Evolutionary conservation across 2,113 vertebrate species (phyloP).

Genomic region (Argyrosomus japonicus): DNA sequence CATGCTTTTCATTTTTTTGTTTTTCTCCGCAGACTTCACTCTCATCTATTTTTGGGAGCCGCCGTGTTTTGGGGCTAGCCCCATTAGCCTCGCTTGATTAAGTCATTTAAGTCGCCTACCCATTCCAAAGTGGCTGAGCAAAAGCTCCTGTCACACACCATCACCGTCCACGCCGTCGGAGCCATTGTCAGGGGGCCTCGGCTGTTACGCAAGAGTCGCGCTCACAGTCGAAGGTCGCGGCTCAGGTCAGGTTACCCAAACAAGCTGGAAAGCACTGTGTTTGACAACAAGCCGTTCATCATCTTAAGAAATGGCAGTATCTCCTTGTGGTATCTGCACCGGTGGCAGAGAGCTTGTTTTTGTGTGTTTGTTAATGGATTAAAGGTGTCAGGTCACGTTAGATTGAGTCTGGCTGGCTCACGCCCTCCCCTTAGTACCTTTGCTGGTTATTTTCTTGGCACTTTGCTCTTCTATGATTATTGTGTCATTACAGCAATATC

Average conservation of each 20-base stretch:
- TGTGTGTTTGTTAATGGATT: background rate
- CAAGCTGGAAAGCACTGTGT: constrained; percentile 18
- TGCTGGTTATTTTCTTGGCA: constrained; percentile 14
- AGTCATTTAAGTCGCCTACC: constrained; percentile 65
- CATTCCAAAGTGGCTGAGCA: constrained; percentile 65
- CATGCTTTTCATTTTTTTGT: constrained; percentile 39
- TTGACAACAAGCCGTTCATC: constrained; percentile 1
- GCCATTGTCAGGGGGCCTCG: constrained; percentile 53
- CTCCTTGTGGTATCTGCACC: background rate
- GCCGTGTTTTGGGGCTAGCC: constrained; percentile 56
- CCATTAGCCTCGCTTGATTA: constrained; percentile 64
- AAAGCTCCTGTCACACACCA: constrained; percentile 65
- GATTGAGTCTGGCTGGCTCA: constrained; percentile 13
- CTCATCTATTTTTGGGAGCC: constrained; percentile 63
- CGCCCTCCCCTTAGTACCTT: background rate
- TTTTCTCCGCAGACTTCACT: background rate
- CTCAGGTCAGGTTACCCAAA: constrained; percentile 40
- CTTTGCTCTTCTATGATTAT: constrained; percentile 14
- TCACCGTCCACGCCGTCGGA: constrained; percentile 54
- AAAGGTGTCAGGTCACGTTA: background rate
- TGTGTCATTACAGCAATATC: constrained; percentile 31
- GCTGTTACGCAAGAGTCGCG: constrained; percentile 49
- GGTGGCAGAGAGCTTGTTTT: background rate
- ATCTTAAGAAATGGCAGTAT: background rate
- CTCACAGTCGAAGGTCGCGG: constrained; percentile 41